phyloP scores from a whole-genome alignment of 2,888 invertebrate genomes.

The Oithona nana region DNA sequence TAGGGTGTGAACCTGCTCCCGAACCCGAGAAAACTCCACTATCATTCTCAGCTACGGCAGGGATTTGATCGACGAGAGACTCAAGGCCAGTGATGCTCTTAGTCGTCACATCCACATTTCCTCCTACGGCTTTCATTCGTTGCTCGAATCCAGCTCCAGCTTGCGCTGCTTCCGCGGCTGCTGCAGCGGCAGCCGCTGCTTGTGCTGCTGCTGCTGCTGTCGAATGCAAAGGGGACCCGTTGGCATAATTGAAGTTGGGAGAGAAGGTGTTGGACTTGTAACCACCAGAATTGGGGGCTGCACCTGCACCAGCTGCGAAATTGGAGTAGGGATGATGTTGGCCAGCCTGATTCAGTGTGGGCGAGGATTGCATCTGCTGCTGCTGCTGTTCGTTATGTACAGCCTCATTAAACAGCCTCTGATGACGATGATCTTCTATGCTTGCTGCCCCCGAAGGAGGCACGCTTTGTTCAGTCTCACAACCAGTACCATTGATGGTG shows the following conservation, averaged over 20 bases:
- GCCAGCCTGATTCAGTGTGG: constrained; percentile 17
- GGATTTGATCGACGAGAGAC: constrained; percentile 76
- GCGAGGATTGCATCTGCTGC: constrained; percentile 7
- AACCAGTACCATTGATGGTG: not conserved
- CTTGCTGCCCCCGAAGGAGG: not conserved
- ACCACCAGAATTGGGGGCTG: constrained; percentile 19
- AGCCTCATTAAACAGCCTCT: constrained; percentile 11
- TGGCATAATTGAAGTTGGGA: not conserved
- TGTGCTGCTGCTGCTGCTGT: constrained; percentile 35
- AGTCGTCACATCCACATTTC: constrained; percentile 24
- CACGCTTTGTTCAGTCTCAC: not conserved
- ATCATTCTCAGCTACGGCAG: constrained; percentile 25
- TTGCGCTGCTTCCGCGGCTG: constrained; percentile 54
- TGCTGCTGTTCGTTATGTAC: not conserved
- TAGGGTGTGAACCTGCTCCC: constrained; percentile 19
- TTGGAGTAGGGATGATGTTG: constrained; percentile 19
- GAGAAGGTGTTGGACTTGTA: constrained; percentile 4
- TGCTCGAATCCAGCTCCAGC: too few species aligned
- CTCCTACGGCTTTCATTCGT: too few species aligned
- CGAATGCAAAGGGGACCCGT: not conserved
- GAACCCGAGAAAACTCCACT: constrained; percentile 14
- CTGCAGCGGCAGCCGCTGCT: constrained; percentile 36
- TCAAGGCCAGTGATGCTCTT: constrained; percentile 48
- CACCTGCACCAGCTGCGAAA: constrained; percentile 18
- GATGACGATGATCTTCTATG: not conserved